These are phyloP conservation scores for Melanerpes aurifrons DNA, from an alignment of 2,113 vertebrate species.

Conservation along the genomic window DNA sequence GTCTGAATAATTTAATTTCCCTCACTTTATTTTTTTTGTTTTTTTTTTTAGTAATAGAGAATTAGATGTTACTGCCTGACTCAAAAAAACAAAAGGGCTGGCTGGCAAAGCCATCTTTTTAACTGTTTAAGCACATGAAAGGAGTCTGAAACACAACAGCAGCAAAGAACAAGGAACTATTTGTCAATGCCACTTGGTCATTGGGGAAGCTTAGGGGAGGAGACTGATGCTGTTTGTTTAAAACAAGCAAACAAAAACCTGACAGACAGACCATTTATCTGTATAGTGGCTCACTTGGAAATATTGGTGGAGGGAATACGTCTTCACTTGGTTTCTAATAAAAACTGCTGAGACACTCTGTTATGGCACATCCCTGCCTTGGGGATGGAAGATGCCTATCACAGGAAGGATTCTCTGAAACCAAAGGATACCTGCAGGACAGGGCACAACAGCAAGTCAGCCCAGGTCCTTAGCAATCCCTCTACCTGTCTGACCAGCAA, in stretches of 20 bases:
- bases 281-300: constrained; percentile 21
- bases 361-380: not conserved
- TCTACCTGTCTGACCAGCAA: not conserved
- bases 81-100: constrained; percentile 13
- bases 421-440: rapidly evolving
- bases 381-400: not conserved
- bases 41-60: constrained; percentile 1
- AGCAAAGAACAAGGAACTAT: constrained; percentile 64
- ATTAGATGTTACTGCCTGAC: constrained; percentile 49
- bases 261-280: constrained; percentile 69
- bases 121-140: constrained; percentile 56
- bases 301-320: not conserved
- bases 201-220: constrained; percentile 62
- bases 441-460: not conserved
- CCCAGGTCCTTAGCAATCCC: not conserved
- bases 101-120: constrained; percentile 54
- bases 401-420: not conserved
- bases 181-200: constrained; percentile 40
- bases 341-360: constrained; percentile 39
- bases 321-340: constrained; percentile 21
- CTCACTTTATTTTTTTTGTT: constrained; percentile 18
- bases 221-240: constrained; percentile 61
- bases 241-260: constrained; percentile 65
- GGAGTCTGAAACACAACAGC: constrained; percentile 36
- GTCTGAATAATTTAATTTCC: constrained; percentile 53